phyloP scores from a whole-genome alignment of 2,113 vertebrate genomes.

The Gobiocypris rarus region DNA sequence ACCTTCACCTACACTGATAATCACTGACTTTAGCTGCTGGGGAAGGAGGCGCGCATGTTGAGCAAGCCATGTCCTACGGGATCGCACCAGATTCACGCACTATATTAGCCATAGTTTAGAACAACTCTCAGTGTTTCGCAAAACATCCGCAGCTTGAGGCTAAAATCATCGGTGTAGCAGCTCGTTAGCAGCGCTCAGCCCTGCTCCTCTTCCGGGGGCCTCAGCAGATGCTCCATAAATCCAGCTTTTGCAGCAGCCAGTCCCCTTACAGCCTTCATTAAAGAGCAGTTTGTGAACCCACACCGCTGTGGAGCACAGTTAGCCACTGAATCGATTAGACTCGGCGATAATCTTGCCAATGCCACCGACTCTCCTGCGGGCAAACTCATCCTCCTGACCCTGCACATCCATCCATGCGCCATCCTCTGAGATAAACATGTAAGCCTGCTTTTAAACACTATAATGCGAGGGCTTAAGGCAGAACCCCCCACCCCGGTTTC shows the following conservation, averaged over 20 bases:
- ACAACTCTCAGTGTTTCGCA: neutral
- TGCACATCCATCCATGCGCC: neutral
- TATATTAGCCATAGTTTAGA: neutral
- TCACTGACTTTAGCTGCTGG: constrained; percentile 7
- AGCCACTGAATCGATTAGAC: neutral
- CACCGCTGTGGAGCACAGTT: neutral
- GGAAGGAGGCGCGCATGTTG: neutral
- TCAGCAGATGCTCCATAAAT: constrained; percentile 3
- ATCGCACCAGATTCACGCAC: neutral
- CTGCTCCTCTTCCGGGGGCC: constrained; percentile 26
- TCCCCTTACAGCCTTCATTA: neutral
- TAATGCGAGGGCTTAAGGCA: neutral
- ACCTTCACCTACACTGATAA: neutral
- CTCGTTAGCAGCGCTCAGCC: neutral
- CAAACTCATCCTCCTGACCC: constrained; percentile 14
- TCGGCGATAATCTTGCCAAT: neutral
- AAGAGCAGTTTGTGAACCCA: neutral
- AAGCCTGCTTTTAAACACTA: constrained; percentile 15
- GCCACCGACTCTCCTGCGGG: neutral
- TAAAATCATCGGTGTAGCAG: neutral
- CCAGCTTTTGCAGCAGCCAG: neutral
- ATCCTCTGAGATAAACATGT: constrained; percentile 52
- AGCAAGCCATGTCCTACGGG: neutral
- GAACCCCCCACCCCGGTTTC: too few relatives aligned
- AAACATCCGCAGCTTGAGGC: neutral